Percentiles rank a stretch among this genome's conserved stretches.
These are phyloP conservation scores for Pluvianellus socialis DNA, from an alignment of 2,113 vertebrate genomes.

Conservation along the genomic window DNA sequence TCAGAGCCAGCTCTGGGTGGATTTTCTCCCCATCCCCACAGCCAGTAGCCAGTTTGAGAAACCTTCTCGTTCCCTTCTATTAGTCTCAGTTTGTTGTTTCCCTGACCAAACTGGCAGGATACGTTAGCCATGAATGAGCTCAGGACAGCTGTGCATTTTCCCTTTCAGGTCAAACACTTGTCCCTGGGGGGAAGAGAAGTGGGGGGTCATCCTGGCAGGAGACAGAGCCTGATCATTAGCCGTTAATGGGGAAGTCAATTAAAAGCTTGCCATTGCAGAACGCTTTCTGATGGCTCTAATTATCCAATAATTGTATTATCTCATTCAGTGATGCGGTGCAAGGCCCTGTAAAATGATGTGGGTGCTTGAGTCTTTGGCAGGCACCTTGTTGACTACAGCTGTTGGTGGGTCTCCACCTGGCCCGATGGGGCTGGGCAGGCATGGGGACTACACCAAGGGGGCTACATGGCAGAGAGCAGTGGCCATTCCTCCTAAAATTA, in stretches of 20 bases:
- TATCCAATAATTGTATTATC: constrained; percentile 64
- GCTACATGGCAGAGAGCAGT: neutral
- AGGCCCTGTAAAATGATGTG: neutral
- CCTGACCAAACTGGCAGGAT: neutral
- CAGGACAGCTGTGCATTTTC: constrained; percentile 7
- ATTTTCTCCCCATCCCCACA: neutral
- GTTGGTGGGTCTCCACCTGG: neutral
- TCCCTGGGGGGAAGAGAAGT: neutral
- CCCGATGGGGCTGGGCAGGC: fast-evolving
- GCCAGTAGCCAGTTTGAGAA: neutral
- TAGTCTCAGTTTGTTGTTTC: neutral
- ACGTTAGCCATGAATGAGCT: neutral
- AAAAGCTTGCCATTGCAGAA: constrained; percentile 63
- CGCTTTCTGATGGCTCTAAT: constrained; percentile 64
- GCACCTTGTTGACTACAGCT: neutral
- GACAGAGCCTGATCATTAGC: constrained; percentile 52
- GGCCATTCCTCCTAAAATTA: neutral
- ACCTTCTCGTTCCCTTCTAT: neutral
- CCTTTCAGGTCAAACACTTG: neutral
- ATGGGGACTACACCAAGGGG: neutral
- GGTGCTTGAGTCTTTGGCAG: neutral
- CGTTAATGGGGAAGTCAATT: constrained; percentile 68
- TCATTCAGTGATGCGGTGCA: neutral
- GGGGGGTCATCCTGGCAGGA: neutral
- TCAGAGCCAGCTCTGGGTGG: neutral